Base-by-base conservation (phyloP, 2,797 vertebrate species). In the Sardinella longiceps region DNA sequence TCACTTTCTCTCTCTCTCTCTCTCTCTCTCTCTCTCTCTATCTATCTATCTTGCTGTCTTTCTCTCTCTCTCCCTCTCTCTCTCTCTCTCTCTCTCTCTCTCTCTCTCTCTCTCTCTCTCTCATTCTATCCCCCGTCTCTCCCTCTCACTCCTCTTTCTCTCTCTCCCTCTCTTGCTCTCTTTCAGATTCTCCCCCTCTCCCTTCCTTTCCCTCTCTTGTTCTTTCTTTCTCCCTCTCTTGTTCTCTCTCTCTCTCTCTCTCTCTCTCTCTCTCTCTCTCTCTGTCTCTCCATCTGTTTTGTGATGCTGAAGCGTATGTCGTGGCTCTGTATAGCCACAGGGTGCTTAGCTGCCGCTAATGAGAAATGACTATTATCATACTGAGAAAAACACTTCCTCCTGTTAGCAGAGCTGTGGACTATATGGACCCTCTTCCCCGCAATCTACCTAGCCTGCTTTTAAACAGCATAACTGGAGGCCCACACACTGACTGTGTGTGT, bases 211-310 rank as follows among this genome's bases (percentile, higher is more conserved):
- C 15, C 28, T 70, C 20, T 12, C 30, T 33, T 15, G 5, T 37
- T 39, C 14, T 30, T 15, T 2, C 66, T 15, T 20, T 74, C 30
- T 37, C 20, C 5, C 14, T 15, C 4, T 20, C 12, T 18, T 1
- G 37, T 33, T 74, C 14, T 74, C 63, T 20, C 15, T 37, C 4
- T 66, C 28, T 33, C 11, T 14, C 28, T 66, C 60, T 43, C 48
- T 66, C 28, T 66, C 25, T 15, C 60, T 33, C 60, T 63, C 60
- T 63, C n/a, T 58, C 56, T 58, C 56, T 60, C 56, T 60, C 56
- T 60, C 56, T 28, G 25, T 30, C 28, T 70, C 28, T 70, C 70
- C 70, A 77, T 77, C 33, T 43, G 70, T 5, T 20, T 43, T 39
- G 37, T 7, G 1, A 39, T 43, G 70, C 70, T 23, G 70, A 20